phyloP scores from a whole-genome alignment of 2,113 vertebrate genomes.

The Nematolebias whitei region DNA sequence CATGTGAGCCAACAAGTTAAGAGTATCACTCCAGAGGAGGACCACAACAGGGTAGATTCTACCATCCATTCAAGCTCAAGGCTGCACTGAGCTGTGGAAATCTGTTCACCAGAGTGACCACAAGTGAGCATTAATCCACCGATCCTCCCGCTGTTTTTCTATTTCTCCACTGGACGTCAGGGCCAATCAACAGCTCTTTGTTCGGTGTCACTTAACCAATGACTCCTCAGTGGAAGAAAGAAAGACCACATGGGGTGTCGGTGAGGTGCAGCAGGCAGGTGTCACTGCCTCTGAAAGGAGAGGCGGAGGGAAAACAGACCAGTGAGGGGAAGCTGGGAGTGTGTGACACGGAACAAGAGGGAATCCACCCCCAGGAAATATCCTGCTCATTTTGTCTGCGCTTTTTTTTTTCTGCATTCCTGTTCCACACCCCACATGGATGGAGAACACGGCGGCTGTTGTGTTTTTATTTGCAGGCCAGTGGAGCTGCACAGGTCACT shows the following conservation, averaged over 20 bases:
- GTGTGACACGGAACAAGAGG: conserved; percentile 21
- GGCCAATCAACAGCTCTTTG: conserved; percentile 74
- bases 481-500: conserved; percentile 70
- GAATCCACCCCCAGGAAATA: conserved; percentile 48
- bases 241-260: conserved; percentile 54
- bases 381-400: conserved; percentile 10
- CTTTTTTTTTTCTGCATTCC: conserved; percentile 54
- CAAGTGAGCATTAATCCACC: conserved; percentile 67
- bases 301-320: conserved; percentile 44
- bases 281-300: conserved; percentile 69
- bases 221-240: conserved; percentile 42
- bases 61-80: conserved; percentile 47
- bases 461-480: conserved; percentile 67
- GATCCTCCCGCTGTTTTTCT: conserved; percentile 38
- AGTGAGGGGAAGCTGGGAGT: conserved; percentile 37
- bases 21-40: conserved; percentile 54
- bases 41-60: conserved; percentile 50
- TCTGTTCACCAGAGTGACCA: conserved; percentile 67
- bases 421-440: conserved; percentile 67
- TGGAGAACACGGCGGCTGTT: conserved; percentile 23
- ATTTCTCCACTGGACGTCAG: conserved; percentile 39
- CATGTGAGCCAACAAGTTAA: conserved; percentile 51
- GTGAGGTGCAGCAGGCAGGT: conserved; percentile 66
- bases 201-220: conserved; percentile 74
- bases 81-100: conserved; percentile 52